phyloP scores from a whole-genome alignment of 2,797 vertebrate genomes.

The Varecia variegata region DNA sequence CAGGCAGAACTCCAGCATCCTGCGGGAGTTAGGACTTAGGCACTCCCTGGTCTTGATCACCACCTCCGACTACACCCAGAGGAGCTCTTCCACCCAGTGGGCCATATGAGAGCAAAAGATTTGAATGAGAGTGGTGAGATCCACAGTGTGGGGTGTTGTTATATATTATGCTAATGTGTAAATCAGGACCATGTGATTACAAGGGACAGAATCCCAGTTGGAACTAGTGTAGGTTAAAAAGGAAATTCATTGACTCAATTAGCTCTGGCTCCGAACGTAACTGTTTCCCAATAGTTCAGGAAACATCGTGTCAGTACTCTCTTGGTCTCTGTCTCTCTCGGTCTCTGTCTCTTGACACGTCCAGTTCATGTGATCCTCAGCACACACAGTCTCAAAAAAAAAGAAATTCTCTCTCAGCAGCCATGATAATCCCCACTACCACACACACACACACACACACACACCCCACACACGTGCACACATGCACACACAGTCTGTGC shows the following conservation, averaged over 20 bases:
- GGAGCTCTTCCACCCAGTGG: neutral
- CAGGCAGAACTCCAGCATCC: neutral
- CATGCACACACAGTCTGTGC: neutral
- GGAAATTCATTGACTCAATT: neutral
- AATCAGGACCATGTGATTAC: neutral
- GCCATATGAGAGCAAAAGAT: neutral
- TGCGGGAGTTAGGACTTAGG: fast-evolving
- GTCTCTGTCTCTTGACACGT: neutral
- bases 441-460: neutral
- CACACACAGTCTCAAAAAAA: neutral
- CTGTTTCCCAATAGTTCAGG: neutral
- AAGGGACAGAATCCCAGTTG: neutral
- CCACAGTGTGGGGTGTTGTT: neutral
- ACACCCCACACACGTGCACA: neutral
- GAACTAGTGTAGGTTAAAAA: neutral
- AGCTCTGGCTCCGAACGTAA: neutral
- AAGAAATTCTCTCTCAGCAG: neutral
- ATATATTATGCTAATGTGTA: no score
- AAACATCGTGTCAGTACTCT: neutral
- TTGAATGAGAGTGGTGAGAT: neutral
- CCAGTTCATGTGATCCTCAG: neutral
- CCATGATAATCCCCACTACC: neutral
- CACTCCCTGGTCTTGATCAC: neutral
- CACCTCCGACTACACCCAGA: neutral
- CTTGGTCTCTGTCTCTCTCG: neutral